Percentiles rank a stretch among this genome's conserved stretches.
phyloP scores from a whole-genome alignment of 2,113 vertebrate genomes.

The Thinocorus orbignyianus region DNA sequence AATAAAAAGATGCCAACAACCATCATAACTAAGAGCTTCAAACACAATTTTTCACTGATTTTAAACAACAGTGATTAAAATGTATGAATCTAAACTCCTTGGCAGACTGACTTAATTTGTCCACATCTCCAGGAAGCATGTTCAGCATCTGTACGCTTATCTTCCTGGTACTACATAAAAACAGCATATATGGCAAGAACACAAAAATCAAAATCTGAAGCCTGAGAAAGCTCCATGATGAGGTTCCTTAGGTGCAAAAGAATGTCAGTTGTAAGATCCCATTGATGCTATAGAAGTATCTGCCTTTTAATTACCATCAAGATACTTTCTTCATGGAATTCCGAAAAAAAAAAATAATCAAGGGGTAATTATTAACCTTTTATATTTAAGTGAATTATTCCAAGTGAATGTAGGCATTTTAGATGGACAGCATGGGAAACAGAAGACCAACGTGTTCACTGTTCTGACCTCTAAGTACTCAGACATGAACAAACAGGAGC shows the following conservation, averaged over 20 bases:
- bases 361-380: not conserved
- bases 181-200: not conserved
- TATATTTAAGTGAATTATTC: not conserved
- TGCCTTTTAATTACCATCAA: not conserved
- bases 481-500: not conserved
- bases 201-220: not conserved
- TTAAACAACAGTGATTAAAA: not conserved
- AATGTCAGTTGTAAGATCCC: not conserved
- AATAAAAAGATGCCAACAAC: not conserved
- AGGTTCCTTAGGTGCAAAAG: not conserved
- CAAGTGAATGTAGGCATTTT: not conserved
- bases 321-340: not conserved
- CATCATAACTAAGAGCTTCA: not conserved
- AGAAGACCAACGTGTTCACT: accelerated
- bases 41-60: not conserved
- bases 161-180: not conserved
- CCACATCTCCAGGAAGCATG: not conserved
- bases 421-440: not conserved
- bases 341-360: not conserved
- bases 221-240: not conserved
- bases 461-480: not conserved
- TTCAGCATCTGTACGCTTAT: not conserved
- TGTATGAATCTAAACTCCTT: not conserved
- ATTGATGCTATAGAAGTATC: not conserved
- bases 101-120: not conserved